A percentile compares a stretch with the other conserved stretches of the same genome.
Evolutionary conservation across 92 coral and sea anemone species (phyloP).

Genomic region (Phymanthus crucifer): DNA sequence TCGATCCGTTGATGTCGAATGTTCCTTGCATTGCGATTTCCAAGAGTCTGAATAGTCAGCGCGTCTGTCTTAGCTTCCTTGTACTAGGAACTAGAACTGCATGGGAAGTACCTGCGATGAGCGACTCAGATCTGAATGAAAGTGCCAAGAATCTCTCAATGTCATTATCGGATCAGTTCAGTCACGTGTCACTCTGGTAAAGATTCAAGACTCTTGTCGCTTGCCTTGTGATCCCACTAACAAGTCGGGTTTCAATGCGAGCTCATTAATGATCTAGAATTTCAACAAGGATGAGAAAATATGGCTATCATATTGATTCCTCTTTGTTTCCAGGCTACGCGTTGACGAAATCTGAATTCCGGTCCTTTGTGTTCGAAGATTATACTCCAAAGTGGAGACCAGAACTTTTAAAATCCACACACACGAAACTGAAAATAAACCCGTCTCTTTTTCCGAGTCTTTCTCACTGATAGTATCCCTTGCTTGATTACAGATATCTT

Average conservation of each 20-base stretch:
- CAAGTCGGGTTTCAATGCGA: neutral
- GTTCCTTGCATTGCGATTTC: neutral
- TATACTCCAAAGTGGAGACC: neutral
- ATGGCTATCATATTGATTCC: neutral
- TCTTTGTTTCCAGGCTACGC: neutral
- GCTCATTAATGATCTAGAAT: neutral
- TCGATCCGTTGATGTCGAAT: neutral
- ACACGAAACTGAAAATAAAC: neutral
- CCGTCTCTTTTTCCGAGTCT: neutral
- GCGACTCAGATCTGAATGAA: neutral
- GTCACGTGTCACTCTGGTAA: neutral
- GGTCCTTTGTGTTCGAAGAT: neutral
- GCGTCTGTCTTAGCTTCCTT: neutral
- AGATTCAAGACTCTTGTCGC: neutral
- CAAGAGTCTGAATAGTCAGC: neutral
- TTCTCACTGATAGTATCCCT: neutral
- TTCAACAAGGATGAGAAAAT: neutral
- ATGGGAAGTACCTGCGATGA: neutral
- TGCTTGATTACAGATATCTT: neutral
- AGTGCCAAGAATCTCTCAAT: neutral
- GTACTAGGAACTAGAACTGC: neutral
- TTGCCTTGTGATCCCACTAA: neutral
- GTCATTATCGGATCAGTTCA: neutral
- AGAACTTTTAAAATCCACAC: neutral
- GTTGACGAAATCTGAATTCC: neutral